phyloP scores from a whole-genome alignment of 2,113 vertebrate species.

The Tonatia bakeri region DNA sequence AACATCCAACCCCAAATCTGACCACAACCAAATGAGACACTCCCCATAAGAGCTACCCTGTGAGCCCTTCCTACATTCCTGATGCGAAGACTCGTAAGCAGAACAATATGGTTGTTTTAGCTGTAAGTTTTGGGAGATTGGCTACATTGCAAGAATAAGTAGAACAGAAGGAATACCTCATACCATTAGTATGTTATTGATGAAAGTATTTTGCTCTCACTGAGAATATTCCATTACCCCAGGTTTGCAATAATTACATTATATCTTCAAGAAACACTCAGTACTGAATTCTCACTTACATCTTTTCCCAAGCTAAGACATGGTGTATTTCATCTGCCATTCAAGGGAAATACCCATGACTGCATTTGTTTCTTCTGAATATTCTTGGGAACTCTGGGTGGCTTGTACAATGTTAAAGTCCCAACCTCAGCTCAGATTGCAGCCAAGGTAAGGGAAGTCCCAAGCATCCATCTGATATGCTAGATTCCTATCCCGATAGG shows the following conservation, averaged over 20 bases:
- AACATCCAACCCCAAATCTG: not conserved
- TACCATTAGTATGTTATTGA: not conserved
- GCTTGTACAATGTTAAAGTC: not conserved
- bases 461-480: not conserved
- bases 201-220: not conserved
- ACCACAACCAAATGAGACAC: not conserved
- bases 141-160: not conserved
- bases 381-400: not conserved
- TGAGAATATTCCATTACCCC: not conserved
- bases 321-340: not conserved
- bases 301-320: not conserved
- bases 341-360: not conserved
- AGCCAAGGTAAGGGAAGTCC: not conserved
- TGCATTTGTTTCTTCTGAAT: not conserved
- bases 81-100: not conserved
- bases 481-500: not conserved
- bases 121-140: not conserved
- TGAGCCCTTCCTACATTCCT: not conserved
- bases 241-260: too few relatives aligned
- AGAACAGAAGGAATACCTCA: not conserved
- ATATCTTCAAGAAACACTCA: not conserved
- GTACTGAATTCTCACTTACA: not conserved
- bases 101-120: not conserved
- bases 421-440: not conserved
- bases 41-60: not conserved